phyloP scores from a whole-genome alignment of 2,113 vertebrate genomes.

The Gymnobelideus leadbeateri region DNA sequence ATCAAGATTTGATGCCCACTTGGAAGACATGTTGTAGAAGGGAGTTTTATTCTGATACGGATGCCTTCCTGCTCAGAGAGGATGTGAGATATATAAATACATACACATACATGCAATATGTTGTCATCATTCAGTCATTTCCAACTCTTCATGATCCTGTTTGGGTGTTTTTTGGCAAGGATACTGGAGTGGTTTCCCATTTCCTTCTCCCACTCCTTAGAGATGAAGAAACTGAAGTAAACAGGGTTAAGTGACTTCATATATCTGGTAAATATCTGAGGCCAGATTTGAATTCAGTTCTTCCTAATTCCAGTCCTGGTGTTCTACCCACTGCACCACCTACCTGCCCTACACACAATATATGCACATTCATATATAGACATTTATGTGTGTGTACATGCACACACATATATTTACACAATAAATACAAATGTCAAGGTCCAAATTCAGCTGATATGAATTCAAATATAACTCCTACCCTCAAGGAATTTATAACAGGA shows the following conservation, averaged over 20 bases:
- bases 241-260: background rate
- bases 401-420: fast-evolving
- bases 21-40: background rate
- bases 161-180: background rate
- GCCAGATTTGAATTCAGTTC: background rate
- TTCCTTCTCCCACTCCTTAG: background rate
- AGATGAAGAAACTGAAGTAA: background rate
- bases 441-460: background rate
- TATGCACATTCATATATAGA: background rate
- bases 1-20: background rate
- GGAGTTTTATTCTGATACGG: background rate
- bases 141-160: background rate
- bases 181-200: background rate
- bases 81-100: background rate
- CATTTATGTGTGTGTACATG: fast-evolving
- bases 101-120: too few species aligned
- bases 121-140: background rate
- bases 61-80: background rate
- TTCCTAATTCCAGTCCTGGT: background rate
- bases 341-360: background rate
- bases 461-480: background rate
- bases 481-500: background rate
- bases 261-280: background rate
- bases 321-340: background rate
- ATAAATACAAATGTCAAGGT: background rate